Evolutionary conservation across 2,113 vertebrate genomes (phyloP).

Genomic region (Accipiter cooperii): DNA sequence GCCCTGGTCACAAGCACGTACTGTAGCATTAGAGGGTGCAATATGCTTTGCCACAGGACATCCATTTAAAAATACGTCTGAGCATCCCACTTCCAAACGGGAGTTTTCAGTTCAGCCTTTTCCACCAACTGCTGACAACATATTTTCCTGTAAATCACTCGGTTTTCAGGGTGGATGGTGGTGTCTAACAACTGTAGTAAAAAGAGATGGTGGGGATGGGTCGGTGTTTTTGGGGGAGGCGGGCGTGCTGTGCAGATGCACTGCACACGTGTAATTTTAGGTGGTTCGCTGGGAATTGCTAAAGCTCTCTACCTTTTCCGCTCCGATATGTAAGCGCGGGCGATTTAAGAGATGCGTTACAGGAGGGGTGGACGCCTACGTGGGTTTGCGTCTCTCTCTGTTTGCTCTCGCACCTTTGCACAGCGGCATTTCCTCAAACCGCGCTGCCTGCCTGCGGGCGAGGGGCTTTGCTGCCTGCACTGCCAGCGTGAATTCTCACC

Average conservation of each 20-base stretch:
- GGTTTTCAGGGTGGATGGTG: neutral
- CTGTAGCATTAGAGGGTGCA: constrained; percentile 28
- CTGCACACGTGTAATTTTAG: fast-evolving
- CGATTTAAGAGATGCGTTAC: neutral
- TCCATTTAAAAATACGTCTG: constrained; percentile 17
- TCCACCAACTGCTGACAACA: neutral
- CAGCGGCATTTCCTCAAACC: neutral
- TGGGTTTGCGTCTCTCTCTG: neutral
- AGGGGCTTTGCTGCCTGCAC: neutral
- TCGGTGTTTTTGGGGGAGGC: neutral
- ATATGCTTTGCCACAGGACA: constrained; percentile 49
- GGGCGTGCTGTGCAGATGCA: neutral
- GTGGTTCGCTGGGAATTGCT: neutral
- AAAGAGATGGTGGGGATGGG: neutral
- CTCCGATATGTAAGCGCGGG: fast-evolving
- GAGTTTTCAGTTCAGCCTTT: constrained; percentile 17
- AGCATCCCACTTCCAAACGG: constrained; percentile 4
- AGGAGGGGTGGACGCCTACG: neutral
- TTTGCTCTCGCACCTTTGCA: neutral
- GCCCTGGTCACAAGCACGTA: neutral
- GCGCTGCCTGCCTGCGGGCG: neutral
- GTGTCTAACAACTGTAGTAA: neutral
- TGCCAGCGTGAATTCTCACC: neutral
- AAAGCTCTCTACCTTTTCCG: neutral
- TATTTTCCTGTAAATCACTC: neutral